These are phyloP conservation scores for Corythornis vintsioides DNA, from an alignment of 2,113 vertebrate genomes.

Conservation along the genomic window DNA sequence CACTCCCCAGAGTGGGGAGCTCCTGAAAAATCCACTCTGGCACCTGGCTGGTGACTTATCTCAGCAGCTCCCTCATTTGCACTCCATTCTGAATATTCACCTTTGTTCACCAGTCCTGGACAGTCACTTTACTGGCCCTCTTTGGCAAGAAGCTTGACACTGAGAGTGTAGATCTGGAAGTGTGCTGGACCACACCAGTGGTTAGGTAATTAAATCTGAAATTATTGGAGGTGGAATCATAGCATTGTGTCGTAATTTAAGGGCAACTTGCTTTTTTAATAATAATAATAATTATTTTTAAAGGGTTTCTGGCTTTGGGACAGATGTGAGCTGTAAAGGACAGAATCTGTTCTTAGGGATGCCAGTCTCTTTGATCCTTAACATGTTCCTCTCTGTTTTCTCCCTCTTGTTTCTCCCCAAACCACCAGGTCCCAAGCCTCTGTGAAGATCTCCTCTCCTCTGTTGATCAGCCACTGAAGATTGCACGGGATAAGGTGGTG, in stretches of 20 bases:
- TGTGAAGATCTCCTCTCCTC: conserved; percentile 99
- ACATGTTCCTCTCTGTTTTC: background rate
- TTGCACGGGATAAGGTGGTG: conserved; percentile 94
- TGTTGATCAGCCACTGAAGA: conserved; percentile 98
- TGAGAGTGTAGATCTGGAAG: background rate
- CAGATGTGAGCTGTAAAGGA: background rate
- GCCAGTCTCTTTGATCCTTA: background rate
- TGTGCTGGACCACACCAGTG: conserved; percentile 52
- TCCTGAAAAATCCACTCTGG: conserved; percentile 12
- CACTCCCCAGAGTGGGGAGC: conserved; percentile 35
- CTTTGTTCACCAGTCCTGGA: conserved; percentile 8
- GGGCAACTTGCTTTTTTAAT: background rate
- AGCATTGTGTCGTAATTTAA: background rate
- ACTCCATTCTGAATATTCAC: conserved; percentile 61
- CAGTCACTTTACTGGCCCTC: background rate
- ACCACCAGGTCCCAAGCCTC: conserved; percentile 87
- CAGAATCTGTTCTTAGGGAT: background rate
- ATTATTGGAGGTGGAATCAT: background rate
- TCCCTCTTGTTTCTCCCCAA: background rate
- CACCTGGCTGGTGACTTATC: background rate
- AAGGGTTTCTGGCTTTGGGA: background rate
- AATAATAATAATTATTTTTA: background rate
- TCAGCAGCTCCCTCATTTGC: conserved; percentile 54
- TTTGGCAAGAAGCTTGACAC: conserved; percentile 1
- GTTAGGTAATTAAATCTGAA: background rate